phyloP scores from a whole-genome alignment of 2,888 invertebrate species.

The Lithophane leautieri region DNA sequence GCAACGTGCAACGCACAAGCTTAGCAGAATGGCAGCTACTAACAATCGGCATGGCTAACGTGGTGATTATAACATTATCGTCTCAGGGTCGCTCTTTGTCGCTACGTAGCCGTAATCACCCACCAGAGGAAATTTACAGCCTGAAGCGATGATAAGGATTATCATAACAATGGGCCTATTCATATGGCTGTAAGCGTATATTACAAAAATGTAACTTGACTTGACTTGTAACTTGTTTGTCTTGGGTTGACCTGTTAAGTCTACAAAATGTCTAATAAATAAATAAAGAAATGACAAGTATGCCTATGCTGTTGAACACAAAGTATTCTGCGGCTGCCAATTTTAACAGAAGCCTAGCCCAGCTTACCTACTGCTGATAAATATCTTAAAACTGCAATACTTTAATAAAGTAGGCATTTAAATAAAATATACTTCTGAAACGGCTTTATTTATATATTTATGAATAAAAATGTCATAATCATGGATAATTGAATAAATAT shows the following conservation, averaged over 20 bases:
- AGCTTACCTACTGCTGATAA: background rate
- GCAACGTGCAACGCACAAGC: background rate
- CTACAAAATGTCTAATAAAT: no score
- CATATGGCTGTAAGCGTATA: background rate
- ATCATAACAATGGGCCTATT: slow-evolving; percentile 41
- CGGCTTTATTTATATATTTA: background rate
- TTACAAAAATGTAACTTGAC: no score
- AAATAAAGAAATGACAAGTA: no score
- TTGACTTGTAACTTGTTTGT: no score
- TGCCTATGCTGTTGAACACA: background rate
- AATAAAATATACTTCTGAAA: background rate
- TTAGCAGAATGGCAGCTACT: background rate
- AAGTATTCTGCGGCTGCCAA: no score
- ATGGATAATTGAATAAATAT: background rate
- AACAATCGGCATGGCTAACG: slow-evolving; percentile 39
- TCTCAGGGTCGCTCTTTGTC: slow-evolving; percentile 38
- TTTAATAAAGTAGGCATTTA: background rate
- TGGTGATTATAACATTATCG: slow-evolving; percentile 21
- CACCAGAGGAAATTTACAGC: slow-evolving; percentile 54
- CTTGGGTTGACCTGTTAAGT: no score
- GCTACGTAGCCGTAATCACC: slow-evolving; percentile 4
- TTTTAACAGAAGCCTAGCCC: background rate
- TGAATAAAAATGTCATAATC: background rate
- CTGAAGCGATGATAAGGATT: slow-evolving; percentile 47
- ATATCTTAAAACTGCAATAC: background rate